Evolutionary conservation across 2,113 vertebrate genomes (phyloP).

Genomic region (Baryphthengus martii): DNA sequence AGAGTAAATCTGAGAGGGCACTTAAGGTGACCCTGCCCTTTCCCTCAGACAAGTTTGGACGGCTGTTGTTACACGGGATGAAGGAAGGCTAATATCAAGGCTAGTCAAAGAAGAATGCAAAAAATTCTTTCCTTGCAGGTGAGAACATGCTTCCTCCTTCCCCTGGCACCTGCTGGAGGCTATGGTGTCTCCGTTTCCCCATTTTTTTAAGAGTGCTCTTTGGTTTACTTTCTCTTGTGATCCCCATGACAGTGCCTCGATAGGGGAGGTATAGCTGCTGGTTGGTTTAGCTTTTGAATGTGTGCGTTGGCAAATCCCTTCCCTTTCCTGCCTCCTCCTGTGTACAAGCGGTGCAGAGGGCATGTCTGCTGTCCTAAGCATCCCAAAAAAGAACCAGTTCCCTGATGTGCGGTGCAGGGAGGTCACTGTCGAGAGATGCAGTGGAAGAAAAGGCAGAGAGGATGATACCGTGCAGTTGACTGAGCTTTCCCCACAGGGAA

Average conservation of each 20-base stretch:
- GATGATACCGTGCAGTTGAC: background rate
- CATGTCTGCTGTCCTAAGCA: background rate
- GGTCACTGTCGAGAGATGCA: background rate
- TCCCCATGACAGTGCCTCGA: background rate
- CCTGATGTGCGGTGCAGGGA: background rate
- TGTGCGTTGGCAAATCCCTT: background rate
- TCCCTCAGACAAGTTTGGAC: background rate
- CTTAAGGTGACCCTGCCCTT: constrained; percentile 20
- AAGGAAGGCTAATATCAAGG: constrained; percentile 5
- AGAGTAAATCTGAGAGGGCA: background rate
- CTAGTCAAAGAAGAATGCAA: constrained; percentile 21
- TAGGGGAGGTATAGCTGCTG: background rate
- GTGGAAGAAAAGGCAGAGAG: background rate
- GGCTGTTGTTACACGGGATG: background rate
- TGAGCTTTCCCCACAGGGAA: background rate
- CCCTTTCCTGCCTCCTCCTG: background rate
- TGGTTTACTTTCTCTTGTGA: background rate
- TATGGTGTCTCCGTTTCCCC: background rate
- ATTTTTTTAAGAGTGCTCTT: background rate
- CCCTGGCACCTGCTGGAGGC: constrained; percentile 4
- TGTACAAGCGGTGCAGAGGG: background rate
- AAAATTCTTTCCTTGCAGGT: background rate
- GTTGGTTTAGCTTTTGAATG: background rate
- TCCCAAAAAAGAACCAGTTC: background rate
- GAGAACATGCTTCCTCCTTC: background rate